phyloP scores from a whole-genome alignment of 2,888 invertebrate genomes.

The Drosophila koepferae region DNA sequence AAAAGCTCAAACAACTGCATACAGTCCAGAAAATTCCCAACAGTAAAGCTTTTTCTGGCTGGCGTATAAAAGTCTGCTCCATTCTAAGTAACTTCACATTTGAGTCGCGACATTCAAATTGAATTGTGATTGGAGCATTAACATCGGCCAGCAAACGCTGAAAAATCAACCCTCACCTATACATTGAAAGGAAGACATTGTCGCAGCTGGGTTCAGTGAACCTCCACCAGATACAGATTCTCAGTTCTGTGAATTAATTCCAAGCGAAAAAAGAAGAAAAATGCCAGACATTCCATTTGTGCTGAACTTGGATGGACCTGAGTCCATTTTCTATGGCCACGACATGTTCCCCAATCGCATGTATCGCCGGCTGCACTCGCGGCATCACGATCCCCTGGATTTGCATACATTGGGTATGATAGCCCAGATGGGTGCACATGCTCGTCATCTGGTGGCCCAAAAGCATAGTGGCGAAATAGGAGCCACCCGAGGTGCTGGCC shows the following conservation, averaged over 20 bases:
- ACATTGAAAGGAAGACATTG: slow-evolving; percentile 50
- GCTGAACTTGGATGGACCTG: slow-evolving; percentile 76
- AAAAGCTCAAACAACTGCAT: slow-evolving; percentile 39
- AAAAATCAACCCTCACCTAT: slow-evolving; percentile 51
- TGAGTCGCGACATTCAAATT: slow-evolving; percentile 43
- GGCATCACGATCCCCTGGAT: slow-evolving; percentile 75
- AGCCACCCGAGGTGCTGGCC: slow-evolving; percentile 33
- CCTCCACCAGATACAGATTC: slow-evolving; percentile 65
- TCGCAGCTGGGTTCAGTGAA: slow-evolving; percentile 60
- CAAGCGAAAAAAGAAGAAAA: slow-evolving; percentile 39
- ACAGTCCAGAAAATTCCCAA: slow-evolving; percentile 46
- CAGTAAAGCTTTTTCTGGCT: slow-evolving; percentile 41
- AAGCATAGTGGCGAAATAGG: slow-evolving; percentile 63
- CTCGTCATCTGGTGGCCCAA: slow-evolving; percentile 66
- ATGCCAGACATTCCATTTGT: slow-evolving; percentile 82
- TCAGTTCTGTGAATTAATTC: slow-evolving; percentile 15
- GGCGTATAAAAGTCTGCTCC: slow-evolving; percentile 53
- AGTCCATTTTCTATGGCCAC: slow-evolving; percentile 80
- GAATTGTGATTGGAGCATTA: slow-evolving; percentile 15
- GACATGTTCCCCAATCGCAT: slow-evolving; percentile 81
- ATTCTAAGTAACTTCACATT: slow-evolving; percentile 59
- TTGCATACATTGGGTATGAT: slow-evolving; percentile 79
- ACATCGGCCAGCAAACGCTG: slow-evolving; percentile 1
- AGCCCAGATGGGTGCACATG: slow-evolving; percentile 78
- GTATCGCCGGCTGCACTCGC: slow-evolving; percentile 76